Conservation (phyloP, 2,888 invertebrate species). For the Leistus spinibarbis region DNA sequence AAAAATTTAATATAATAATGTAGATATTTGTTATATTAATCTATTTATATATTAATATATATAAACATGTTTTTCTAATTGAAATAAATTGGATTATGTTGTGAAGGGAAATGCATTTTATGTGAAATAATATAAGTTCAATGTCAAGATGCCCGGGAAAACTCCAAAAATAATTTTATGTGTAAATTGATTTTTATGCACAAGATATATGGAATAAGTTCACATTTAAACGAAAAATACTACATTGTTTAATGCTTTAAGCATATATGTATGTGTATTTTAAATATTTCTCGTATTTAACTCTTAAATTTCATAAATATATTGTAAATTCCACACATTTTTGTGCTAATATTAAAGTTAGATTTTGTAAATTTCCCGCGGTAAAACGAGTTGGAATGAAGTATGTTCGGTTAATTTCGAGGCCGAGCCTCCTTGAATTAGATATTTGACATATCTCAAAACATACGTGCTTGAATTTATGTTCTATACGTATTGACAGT, state of each 20-base stretch:
- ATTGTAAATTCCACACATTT: not conserved
- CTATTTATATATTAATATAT: no score
- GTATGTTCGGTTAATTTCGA: constrained; percentile 40
- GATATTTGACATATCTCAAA: constrained; percentile 49
- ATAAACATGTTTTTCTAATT: no score
- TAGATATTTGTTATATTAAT: no score
- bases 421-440: constrained; percentile 49
- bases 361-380: not conserved
- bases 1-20: no score
- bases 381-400: constrained; percentile 43
- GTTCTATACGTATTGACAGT: constrained; percentile 39
- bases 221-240: not conserved
- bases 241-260: not conserved
- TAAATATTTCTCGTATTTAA: not conserved
- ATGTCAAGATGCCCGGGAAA: constrained; percentile 32
- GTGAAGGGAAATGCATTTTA: not conserved
- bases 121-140: constrained; percentile 1
- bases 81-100: not conserved
- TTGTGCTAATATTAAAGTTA: not conserved
- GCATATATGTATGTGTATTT: not conserved
- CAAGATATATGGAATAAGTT: constrained; percentile 21
- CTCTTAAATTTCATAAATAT: not conserved
- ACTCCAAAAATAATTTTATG: constrained; percentile 23
- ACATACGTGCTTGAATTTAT: constrained; percentile 46
- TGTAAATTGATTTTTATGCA: not conserved